Evolutionary conservation across 2,113 vertebrate species (phyloP).

Genomic region (Psittacula cyanocephala): DNA sequence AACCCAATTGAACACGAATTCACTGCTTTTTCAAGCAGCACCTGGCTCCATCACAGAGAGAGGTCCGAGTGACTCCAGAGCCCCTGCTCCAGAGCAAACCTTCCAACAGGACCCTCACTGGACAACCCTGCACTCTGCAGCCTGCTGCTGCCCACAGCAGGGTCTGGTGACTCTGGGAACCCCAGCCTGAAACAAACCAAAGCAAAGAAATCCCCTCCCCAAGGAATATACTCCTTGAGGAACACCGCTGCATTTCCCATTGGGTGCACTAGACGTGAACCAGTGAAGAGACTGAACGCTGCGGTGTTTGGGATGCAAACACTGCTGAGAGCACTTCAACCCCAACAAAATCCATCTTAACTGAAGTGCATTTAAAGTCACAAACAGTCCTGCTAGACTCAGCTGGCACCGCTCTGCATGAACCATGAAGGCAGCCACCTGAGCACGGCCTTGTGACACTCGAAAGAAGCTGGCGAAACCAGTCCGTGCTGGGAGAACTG

Average conservation of each 20-base stretch:
- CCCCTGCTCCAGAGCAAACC: neutral
- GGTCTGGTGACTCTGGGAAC: neutral
- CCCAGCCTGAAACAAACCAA: neutral
- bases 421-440: neutral
- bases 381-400: neutral
- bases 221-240: neutral
- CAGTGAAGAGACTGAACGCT: neutral
- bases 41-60: neutral
- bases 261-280: fast-evolving
- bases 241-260: neutral
- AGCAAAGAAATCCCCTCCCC: neutral
- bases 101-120: neutral
- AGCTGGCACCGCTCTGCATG: neutral
- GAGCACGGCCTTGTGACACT: constrained; percentile 12
- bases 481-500: constrained; percentile 16
- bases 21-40: neutral
- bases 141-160: neutral
- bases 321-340: neutral
- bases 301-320: constrained; percentile 14
- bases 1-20: fast-evolving
- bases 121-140: neutral
- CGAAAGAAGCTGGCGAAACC: constrained; percentile 34
- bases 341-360: neutral
- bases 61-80: neutral
- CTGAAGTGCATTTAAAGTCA: neutral